Evolutionary conservation across 1,140 invertebrate species (phyloP).

Genomic region (Geopemphigus sp.): DNA sequence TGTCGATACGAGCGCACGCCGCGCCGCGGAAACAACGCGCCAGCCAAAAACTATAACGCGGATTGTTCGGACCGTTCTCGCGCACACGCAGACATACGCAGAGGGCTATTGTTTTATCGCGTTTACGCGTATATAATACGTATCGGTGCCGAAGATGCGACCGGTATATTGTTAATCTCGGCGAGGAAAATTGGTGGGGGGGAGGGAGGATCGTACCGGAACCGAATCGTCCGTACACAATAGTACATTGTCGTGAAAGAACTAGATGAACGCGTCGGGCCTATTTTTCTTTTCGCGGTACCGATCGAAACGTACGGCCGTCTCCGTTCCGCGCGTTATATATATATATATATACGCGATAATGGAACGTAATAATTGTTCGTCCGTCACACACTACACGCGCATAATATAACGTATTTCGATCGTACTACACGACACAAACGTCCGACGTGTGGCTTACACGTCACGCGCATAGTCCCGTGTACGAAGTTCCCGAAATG

Average conservation of each 20-base stretch:
- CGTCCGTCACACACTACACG: neutral
- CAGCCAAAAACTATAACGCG: too few relatives aligned
- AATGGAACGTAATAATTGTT: constrained; percentile 16
- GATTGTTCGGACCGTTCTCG: neutral
- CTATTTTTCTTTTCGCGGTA: neutral
- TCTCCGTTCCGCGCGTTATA: neutral
- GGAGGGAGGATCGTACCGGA: too few relatives aligned
- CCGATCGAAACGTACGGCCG: neutral
- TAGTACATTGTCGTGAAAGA: too few relatives aligned
- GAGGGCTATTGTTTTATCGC: constrained; percentile 22
- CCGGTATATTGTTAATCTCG: constrained; percentile 35
- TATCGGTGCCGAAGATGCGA: too few relatives aligned
- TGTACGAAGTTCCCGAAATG: too few relatives aligned
- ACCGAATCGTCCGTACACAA: neutral
- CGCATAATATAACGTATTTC: neutral
- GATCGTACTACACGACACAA: too few relatives aligned
- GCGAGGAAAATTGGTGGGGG: neutral
- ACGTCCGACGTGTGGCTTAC: too few relatives aligned
- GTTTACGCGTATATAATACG: too few relatives aligned
- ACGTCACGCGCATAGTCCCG: too few relatives aligned
- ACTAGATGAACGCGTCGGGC: neutral
- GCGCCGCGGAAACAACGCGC: too few relatives aligned
- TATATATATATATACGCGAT: neutral
- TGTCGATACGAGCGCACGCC: neutral
- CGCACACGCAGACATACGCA: too few relatives aligned